Percentiles rank a stretch among this genome's conserved stretches.
phyloP scores from a whole-genome alignment of 1,140 invertebrate species.

The Temnothorax curvispinosus region DNA sequence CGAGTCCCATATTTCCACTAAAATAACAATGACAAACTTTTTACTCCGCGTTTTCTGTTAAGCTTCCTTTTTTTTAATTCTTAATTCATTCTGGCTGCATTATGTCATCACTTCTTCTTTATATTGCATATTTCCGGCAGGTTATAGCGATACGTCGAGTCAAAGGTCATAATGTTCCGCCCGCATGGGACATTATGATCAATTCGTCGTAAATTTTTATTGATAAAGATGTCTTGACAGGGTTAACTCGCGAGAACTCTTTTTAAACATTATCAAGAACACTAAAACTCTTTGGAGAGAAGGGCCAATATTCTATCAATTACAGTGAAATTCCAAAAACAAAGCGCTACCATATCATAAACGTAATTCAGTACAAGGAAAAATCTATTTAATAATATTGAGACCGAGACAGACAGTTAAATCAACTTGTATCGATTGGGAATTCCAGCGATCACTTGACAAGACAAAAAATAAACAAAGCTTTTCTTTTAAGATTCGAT shows the following conservation, averaged over 20 bases:
- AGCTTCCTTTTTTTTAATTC: not conserved
- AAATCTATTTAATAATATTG: not conserved
- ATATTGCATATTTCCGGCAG: not conserved
- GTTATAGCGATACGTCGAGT: not conserved
- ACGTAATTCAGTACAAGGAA: not conserved
- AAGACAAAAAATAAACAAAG: not conserved
- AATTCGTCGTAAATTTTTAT: constrained; percentile 2
- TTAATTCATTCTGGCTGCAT: not conserved
- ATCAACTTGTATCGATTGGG: not conserved
- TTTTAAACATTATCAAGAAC: not conserved
- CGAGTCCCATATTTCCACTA: not conserved
- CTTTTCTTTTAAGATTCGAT: not conserved
- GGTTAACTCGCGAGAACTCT: not conserved
- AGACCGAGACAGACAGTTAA: not conserved
- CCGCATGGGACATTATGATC: constrained; percentile 3
- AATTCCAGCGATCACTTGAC: not conserved
- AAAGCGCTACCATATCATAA: not conserved
- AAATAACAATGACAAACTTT: not conserved
- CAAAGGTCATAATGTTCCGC: not conserved
- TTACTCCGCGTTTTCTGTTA: not conserved
- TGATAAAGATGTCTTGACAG: not conserved
- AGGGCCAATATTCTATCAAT: not conserved
- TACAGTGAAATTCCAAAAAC: not conserved
- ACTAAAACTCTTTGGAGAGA: not conserved
- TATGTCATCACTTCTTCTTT: not conserved